These are phyloP conservation scores for Frankliniella fusca DNA, from an alignment of 2,888 invertebrate genomes.

Conservation along the genomic window DNA sequence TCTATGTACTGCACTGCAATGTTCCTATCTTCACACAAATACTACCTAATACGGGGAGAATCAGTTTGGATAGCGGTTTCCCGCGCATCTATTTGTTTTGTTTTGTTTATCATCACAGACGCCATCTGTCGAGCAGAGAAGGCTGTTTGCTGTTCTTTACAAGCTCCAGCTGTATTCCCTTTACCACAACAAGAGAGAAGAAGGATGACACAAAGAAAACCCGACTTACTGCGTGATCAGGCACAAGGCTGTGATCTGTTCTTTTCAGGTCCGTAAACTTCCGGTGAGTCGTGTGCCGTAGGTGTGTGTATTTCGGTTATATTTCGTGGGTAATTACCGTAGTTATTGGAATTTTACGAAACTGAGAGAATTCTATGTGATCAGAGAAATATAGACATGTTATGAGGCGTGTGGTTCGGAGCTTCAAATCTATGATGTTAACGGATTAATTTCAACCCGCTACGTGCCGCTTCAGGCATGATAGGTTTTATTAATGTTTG, in stretches of 20 bases:
- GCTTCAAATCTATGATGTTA: no score
- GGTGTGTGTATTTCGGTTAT: neutral
- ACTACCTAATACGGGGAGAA: no score
- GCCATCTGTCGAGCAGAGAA: neutral
- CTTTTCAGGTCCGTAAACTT: slow-evolving; percentile 16
- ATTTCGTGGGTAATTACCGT: neutral
- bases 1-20: no score
- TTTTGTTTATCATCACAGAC: neutral
- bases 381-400: neutral
- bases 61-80: no score
- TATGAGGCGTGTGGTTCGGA: no score
- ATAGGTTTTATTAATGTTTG: no score
- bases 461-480: no score
- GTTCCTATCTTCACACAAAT: no score
- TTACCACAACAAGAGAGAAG: neutral
- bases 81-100: neutral
- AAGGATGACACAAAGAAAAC: neutral
- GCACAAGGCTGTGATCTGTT: neutral
- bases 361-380: neutral
- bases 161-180: neutral
- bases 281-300: neutral
- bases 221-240: neutral
- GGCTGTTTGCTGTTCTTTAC: neutral
- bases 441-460: no score
- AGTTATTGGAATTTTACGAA: neutral